A percentile compares a stretch with the other conserved stretches of the same genome.
Conservation (phyloP, 2,888 invertebrate genomes). For the Therioaphis trifolii region DNA sequence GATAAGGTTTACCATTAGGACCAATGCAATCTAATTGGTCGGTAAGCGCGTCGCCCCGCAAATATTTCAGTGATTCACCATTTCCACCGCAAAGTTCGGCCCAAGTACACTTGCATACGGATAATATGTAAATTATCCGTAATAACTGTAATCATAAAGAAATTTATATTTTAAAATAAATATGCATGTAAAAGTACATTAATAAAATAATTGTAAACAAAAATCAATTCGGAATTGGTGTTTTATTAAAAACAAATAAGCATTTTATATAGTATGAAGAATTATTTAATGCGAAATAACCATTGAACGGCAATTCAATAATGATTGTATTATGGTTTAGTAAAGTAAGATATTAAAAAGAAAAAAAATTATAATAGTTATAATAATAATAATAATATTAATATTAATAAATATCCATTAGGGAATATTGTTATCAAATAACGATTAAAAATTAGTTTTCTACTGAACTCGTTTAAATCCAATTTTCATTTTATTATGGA, state of each 20-base stretch:
- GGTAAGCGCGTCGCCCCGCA: slow-evolving; percentile 88
- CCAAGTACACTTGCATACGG: slow-evolving; percentile 27
- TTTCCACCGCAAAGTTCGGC: slow-evolving; percentile 61
- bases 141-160: slow-evolving; percentile 30
- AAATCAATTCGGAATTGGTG: too few species aligned
- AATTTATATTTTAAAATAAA: not conserved
- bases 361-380: too few species aligned
- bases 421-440: not conserved
- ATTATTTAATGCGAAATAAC: too few species aligned
- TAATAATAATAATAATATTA: too few species aligned
- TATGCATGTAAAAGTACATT: not conserved
- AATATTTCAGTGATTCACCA: slow-evolving; percentile 75
- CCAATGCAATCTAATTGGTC: slow-evolving; percentile 83
- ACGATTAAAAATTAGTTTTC: not conserved
- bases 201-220: too few species aligned
- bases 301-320: too few species aligned
- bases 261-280: too few species aligned
- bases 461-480: not conserved
- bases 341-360: too few species aligned
- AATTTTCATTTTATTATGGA: too few species aligned
- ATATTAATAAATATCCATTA: too few species aligned
- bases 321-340: too few species aligned
- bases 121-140: slow-evolving; percentile 37
- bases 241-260: too few species aligned
- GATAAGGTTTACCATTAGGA: slow-evolving; percentile 85